Conservation (phyloP, 2,113 vertebrate species). For the Halichoerus grypus region DNA sequence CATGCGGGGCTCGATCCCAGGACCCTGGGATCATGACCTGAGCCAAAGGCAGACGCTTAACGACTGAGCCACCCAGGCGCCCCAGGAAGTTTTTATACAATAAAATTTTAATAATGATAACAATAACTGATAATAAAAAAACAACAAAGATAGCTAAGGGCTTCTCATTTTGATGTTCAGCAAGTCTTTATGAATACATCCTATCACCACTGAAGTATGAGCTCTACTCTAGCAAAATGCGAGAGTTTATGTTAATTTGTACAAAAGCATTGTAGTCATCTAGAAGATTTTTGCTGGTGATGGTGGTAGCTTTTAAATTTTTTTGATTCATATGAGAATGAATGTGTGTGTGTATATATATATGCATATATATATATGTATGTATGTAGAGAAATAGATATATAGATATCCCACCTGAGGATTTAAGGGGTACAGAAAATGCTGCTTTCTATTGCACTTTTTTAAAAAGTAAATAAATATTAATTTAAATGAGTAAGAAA, state of each 20-base stretch:
- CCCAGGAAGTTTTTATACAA: slow-evolving; percentile 14
- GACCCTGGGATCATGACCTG: too few relatives aligned
- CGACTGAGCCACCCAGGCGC: too few relatives aligned
- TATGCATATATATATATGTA: too few relatives aligned
- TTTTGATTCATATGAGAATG: neutral
- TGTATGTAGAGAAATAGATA: neutral
- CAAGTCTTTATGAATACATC: neutral
- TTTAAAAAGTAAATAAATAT: neutral
- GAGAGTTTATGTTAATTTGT: neutral
- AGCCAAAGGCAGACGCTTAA: too few relatives aligned
- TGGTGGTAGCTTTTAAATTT: neutral
- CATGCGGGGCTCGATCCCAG: too few relatives aligned
- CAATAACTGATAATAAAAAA: slow-evolving; percentile 13
- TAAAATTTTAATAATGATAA: slow-evolving; percentile 64
- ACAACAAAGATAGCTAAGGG: slow-evolving; percentile 26
- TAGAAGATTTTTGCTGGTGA: neutral
- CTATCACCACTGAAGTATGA: neutral
- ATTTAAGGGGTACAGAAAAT: neutral
- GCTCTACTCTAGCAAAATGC: neutral
- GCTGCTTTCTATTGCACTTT: neutral
- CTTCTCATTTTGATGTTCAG: neutral
- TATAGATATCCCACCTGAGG: neutral
- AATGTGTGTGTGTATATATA: neutral
- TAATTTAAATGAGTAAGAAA: neutral
- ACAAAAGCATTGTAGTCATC: neutral